Evolutionary conservation across 2,797 vertebrate genomes (phyloP), one percentile per base, ranked within the genome.

Genomic region (Mastacembelus armatus): DNA sequence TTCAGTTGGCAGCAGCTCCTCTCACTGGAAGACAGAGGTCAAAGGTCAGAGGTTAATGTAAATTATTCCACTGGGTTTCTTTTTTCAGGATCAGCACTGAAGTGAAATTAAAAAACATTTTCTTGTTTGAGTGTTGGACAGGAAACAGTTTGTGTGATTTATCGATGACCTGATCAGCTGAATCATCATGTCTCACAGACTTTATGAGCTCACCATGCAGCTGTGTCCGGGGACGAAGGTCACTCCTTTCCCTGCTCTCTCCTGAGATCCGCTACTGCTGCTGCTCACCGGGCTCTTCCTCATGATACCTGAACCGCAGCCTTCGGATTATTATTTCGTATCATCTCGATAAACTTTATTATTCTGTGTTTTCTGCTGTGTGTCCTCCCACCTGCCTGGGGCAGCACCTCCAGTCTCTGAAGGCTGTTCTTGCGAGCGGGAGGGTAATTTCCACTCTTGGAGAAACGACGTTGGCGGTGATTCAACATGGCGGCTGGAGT

Each of bases 401-500:
- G 89, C 35, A 57, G 77, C 43, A 90, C 58, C 1, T 98, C 96
- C 3, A 87, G 79, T 64, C 95, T 94, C 88, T 97, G 96, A 43
- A 96, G 87, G 82, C 95, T 97, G 89, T 71, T 95, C 92, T 86
- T 96, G 92, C 49, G 96, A 74, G 82, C 3, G 11, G 91, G 86
- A 0, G 89, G 73, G 55, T 91, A 93, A 60, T 86, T 95, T 71
- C 95, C 94, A 3, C 94, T 91, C 80, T 95, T 96, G 65, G 96
- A 97, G 66, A 96, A 86, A 67, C 96, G 96, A 0, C 96, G 93
- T 49, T 95, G 96, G 40, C 96, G 94, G 75, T 92, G 93, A 57
- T 94, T 97, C 36, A 98, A 84, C 93, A 98, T 96, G 36, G 95
- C 91, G 0, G 97, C 96, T 0, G 95, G 95, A 0, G 95, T 93